A percentile compares a stretch with the other conserved stretches of the same genome.
phyloP scores from a whole-genome alignment of 2,113 vertebrate genomes.

The Passer montanus region DNA sequence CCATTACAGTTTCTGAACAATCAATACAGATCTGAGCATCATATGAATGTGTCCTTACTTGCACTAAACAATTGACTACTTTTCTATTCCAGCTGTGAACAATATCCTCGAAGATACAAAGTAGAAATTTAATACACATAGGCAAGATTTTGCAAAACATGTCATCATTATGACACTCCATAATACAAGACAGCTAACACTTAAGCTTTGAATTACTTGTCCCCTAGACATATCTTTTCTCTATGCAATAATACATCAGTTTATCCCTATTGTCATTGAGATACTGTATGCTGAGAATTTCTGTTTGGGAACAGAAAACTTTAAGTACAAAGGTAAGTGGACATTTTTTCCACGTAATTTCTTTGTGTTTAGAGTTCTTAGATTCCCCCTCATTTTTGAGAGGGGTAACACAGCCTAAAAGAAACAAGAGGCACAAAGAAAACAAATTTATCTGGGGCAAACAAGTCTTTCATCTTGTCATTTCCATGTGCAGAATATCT shows the following conservation, averaged over 20 bases:
- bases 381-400: not conserved
- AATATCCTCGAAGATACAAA: not conserved
- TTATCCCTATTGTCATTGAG: not conserved
- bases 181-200: not conserved
- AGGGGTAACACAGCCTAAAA: not conserved
- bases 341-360: not conserved
- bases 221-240: not conserved
- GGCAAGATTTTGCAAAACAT: not conserved
- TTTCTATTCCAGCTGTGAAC: not conserved
- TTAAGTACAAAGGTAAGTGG: not conserved
- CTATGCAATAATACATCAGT: not conserved
- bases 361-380: not conserved
- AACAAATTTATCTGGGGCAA: not conserved
- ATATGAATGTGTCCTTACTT: not conserved
- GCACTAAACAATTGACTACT: not conserved
- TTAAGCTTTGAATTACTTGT: not conserved
- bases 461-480: not conserved
- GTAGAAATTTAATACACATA: not conserved
- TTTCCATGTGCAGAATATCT: not conserved
- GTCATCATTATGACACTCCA: not conserved
- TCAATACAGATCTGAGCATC: not conserved
- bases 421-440: not conserved
- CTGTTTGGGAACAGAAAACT: not conserved
- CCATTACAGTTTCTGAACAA: not conserved
- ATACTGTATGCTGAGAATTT: not conserved